Evolutionary conservation across 2,888 invertebrate genomes (phyloP), one percentile per base, ranked within the genome.

Genomic region (Esperia sulphurella): DNA sequence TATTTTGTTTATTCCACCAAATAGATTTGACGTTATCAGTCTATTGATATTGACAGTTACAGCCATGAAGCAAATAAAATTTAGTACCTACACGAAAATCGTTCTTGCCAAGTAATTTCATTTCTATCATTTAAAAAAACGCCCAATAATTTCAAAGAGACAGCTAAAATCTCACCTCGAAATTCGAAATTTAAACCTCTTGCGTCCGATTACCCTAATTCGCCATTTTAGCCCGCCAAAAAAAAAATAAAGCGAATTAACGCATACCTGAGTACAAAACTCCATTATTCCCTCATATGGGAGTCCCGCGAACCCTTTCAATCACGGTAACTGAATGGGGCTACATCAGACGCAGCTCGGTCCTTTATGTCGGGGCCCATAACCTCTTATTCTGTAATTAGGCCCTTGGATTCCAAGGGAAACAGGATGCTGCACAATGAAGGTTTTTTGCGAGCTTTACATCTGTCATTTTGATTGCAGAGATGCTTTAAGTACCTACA

Each of bases 361-460:
- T 69, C 79, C 69, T 83, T 81, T 79, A 73, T 79, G 64, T 66
- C 63, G 10, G 10, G 35, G 41, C 46, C 30, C 60, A 58, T 63
- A 63, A 64, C 61, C 71, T 69, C 71, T 73, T 67, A 71, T 73
- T 75, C 65, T 71, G 76, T 83, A 86, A 84, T 86, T 86, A 85
- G 83, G 75, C 69, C 65, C 68, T 63, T 64, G 71, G 63, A 75
- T 73, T 64, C 61, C 65, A 65, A 63, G 65, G 70, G 71, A 28
- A 72, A 78, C 83, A 75, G 84, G 84, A 84, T 84, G 80, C 68
- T 53, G 71, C 54, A 58, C 63, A 69, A 69, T 69, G 63, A 63
- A 56, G 59, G 62, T 67, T 68, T 69, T 75, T 71, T 74, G 66
- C 68, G 52, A 58, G 54, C 55, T 58, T 61, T 70, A 46, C 52